phyloP scores from a whole-genome alignment of 2,797 vertebrate genomes.

The Balearica regulorum region DNA sequence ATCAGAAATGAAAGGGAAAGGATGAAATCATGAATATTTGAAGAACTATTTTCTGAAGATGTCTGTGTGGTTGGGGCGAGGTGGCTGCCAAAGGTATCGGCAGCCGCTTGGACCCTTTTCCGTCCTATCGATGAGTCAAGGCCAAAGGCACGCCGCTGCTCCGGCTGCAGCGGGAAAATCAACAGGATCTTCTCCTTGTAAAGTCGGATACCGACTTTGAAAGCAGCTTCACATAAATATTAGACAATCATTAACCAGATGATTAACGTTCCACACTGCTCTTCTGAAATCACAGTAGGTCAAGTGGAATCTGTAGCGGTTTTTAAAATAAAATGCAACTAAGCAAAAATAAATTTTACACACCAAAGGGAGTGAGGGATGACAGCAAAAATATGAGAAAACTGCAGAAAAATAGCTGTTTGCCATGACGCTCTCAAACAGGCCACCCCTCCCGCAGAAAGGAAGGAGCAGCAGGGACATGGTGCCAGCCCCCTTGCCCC shows the following conservation, averaged over 20 bases:
- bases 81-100: neutral
- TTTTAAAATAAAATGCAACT: neutral
- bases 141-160: rapidly evolving
- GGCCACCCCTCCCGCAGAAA: no score
- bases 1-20: neutral
- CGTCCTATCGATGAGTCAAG: rapidly evolving
- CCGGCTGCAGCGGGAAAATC: neutral
- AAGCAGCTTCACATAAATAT: neutral
- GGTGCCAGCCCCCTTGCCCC: neutral
- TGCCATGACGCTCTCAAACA: neutral
- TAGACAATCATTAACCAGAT: no score
- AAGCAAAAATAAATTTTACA: neutral
- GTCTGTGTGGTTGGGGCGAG: neutral
- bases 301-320: neutral
- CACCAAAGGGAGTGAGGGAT: neutral
- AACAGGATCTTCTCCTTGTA: neutral
- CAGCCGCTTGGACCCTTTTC: neutral
- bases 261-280: neutral
- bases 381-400: neutral
- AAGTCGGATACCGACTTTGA: neutral
- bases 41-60: neutral
- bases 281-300: neutral
- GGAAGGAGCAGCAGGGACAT: neutral
- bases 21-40: neutral
- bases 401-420: neutral